phyloP scores from a whole-genome alignment of 2,888 invertebrate species.

The Ennomos quercinarius region DNA sequence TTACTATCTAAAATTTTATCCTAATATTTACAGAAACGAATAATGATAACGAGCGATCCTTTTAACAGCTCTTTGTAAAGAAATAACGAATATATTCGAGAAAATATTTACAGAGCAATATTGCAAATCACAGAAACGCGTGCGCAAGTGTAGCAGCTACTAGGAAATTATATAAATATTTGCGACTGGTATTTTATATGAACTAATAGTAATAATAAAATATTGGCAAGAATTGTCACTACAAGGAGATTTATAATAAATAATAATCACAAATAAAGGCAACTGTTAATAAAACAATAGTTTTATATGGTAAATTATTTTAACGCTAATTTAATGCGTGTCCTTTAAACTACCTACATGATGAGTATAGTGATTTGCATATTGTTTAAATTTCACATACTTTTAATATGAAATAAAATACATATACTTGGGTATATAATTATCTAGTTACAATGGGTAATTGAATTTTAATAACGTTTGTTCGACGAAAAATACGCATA shows the following conservation, averaged over 20 bases:
- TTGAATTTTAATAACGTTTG: slow-evolving; percentile 29
- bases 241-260: slow-evolving; percentile 21
- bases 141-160: slow-evolving; percentile 62
- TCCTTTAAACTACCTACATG: slow-evolving; percentile 3
- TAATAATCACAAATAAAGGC: slow-evolving; percentile 24
- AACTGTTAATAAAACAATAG: slow-evolving; percentile 9
- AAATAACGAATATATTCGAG: slow-evolving; percentile 81
- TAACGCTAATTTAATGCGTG: neutral
- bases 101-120: slow-evolving; percentile 79
- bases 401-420: slow-evolving; percentile 18
- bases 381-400: slow-evolving; percentile 37
- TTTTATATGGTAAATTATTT: slow-evolving; percentile 1
- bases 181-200: slow-evolving; percentile 25
- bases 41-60: slow-evolving; percentile 66
- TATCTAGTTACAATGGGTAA: slow-evolving; percentile 26
- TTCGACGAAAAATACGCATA: slow-evolving; percentile 30
- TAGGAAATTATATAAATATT: slow-evolving; percentile 34
- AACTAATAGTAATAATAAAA: slow-evolving; percentile 39
- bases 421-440: slow-evolving; percentile 24
- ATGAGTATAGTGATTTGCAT: slow-evolving; percentile 38
- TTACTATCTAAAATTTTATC: slow-evolving; percentile 67
- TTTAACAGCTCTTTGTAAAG: slow-evolving; percentile 67
- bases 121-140: slow-evolving; percentile 81
- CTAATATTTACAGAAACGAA: slow-evolving; percentile 81
- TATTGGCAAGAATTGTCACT: slow-evolving; percentile 39